A percentile compares a stretch with the other conserved stretches of the same genome.
Evolutionary conservation across 2,113 vertebrate species (phyloP).

Genomic region (Melanotaenia duboulayi): DNA sequence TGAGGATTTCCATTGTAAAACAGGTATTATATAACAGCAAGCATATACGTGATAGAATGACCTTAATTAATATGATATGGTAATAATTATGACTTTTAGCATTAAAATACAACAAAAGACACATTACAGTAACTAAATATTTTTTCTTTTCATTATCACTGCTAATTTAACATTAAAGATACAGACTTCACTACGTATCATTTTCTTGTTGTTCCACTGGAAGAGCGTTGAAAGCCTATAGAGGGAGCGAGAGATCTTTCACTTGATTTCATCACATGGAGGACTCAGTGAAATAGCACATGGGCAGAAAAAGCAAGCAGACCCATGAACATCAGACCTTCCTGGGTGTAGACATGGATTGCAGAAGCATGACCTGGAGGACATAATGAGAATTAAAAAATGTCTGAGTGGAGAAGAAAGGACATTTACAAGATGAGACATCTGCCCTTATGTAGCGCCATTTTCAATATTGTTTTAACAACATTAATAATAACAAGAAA

Average conservation of each 20-base stretch:
- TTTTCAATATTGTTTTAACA: background rate
- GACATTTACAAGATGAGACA: background rate
- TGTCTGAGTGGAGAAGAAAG: background rate
- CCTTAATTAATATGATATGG: background rate
- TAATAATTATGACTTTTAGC: background rate
- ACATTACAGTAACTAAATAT: too few species aligned
- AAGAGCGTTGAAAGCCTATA: constrained; percentile 13
- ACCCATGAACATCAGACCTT: constrained; percentile 38
- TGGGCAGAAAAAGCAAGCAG: constrained; percentile 44
- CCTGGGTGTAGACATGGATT: constrained; percentile 18
- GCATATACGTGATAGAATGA: background rate
- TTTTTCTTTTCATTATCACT: too few species aligned
- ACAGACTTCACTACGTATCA: too few species aligned
- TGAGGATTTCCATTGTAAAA: background rate
- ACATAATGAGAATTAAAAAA: constrained; percentile 5
- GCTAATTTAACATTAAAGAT: too few species aligned
- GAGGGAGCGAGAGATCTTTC: constrained; percentile 5
- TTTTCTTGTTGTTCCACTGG: background rate
- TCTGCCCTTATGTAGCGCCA: background rate
- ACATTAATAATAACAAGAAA: background rate
- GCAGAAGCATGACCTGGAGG: constrained; percentile 33
- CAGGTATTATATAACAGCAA: background rate
- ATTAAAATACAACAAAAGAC: background rate
- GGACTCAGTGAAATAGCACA: constrained; percentile 48
- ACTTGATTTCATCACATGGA: background rate